Evolutionary conservation across 2,888 invertebrate species (phyloP).

Genomic region (Piscicola geometra): DNA sequence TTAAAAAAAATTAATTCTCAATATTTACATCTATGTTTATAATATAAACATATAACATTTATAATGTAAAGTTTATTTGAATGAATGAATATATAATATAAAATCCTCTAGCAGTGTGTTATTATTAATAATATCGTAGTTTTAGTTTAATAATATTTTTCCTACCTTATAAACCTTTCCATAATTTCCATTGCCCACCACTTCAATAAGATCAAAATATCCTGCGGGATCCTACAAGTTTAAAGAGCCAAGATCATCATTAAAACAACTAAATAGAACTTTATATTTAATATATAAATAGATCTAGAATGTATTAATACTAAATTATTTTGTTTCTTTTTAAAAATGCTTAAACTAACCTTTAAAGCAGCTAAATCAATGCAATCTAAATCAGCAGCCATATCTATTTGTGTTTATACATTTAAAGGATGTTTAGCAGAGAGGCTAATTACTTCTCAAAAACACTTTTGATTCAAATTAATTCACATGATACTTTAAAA

Average conservation of each 20-base stretch:
- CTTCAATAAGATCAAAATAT: constrained; percentile 98
- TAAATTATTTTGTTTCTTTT: too few relatives aligned
- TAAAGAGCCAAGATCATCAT: background rate
- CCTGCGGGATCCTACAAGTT: constrained; percentile 91
- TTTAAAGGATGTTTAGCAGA: constrained; percentile 23
- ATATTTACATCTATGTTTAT: too few relatives aligned
- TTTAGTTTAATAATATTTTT: too few relatives aligned
- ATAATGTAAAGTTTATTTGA: too few relatives aligned
- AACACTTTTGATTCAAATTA: constrained; percentile 2
- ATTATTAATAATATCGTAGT: too few relatives aligned
- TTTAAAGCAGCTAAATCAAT: constrained; percentile 32
- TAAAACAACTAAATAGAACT: too few relatives aligned
- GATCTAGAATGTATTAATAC: too few relatives aligned
- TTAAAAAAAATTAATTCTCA: background rate
- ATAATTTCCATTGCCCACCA: constrained; percentile 99
- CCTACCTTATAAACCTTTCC: constrained; percentile 98
- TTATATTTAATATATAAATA: too few relatives aligned
- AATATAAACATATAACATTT: too few relatives aligned
- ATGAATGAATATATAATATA: too few relatives aligned
- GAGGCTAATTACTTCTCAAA: too few relatives aligned
- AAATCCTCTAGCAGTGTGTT: too few relatives aligned
- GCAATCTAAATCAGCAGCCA: constrained; percentile 28
- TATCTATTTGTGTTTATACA: constrained; percentile 7
- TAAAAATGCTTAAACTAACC: constrained; percentile 14
- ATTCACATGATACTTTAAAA: background rate